Evolutionary conservation across 2,113 vertebrate species (phyloP).

Genomic region (Brienomyrus longianalis): DNA sequence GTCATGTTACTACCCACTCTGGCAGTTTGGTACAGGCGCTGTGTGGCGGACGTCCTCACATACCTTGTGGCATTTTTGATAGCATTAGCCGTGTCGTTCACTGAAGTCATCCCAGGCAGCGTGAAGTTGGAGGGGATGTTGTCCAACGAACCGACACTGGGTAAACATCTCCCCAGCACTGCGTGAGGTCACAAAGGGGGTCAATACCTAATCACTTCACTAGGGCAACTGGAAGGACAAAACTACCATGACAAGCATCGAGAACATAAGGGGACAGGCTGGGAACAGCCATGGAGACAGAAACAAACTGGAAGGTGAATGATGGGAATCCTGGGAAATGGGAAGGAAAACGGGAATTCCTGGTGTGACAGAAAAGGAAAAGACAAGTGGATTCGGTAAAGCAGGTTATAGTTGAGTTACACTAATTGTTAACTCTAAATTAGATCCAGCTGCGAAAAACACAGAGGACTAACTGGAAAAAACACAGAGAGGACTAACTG

Average conservation of each 20-base stretch:
- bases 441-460: not conserved
- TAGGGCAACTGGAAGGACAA: not conserved
- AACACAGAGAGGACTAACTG: not conserved
- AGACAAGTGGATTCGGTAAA: not conserved
- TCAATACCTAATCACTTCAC: not conserved
- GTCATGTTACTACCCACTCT: not conserved
- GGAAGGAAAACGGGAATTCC: not conserved
- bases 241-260: not conserved
- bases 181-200: constrained; percentile 12
- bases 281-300: not conserved
- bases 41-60: constrained; percentile 14
- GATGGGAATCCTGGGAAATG: not conserved
- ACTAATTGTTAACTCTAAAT: not conserved
- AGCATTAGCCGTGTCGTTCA: constrained; percentile 37
- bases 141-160: constrained; percentile 35
- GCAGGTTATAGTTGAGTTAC: not conserved
- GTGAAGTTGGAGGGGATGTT: constrained; percentile 29
- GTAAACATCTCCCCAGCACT: constrained; percentile 76
- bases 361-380: not conserved
- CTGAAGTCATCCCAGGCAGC: constrained; percentile 19
- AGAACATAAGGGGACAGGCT: not conserved
- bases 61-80: constrained; percentile 59
- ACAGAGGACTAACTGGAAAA: not conserved
- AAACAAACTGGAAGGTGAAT: not conserved
- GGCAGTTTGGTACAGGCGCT: not conserved